phyloP scores from a whole-genome alignment of 2,797 vertebrate species.

The Pantherophis vulpinus region DNA sequence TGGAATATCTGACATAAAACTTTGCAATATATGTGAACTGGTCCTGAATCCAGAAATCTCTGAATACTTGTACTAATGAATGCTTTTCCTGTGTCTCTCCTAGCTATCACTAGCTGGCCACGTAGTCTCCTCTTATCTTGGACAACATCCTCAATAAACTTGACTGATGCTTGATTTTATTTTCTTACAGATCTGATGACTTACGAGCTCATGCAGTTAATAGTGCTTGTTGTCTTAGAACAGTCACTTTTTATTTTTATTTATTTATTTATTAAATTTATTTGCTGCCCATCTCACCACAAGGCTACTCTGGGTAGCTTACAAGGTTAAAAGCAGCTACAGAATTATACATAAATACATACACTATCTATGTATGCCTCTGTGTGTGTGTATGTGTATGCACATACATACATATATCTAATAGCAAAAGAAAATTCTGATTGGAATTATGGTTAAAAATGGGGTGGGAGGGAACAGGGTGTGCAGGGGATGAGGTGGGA shows the following conservation, averaged over 20 bases:
- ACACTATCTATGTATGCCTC: not conserved
- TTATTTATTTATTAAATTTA: not conserved
- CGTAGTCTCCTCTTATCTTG: not conserved
- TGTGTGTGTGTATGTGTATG: too few species aligned
- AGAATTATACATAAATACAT: not conserved
- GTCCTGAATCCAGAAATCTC: not conserved
- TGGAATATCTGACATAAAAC: conserved; percentile 24
- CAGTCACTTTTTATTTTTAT: not conserved
- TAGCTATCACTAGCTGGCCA: not conserved
- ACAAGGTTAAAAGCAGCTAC: not conserved
- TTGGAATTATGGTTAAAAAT: not conserved
- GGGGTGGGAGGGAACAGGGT: not conserved
- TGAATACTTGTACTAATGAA: not conserved
- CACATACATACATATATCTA: too few species aligned
- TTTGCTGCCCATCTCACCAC: not conserved
- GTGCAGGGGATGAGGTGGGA: not conserved
- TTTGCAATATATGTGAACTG: not conserved
- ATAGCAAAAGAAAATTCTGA: too few species aligned
- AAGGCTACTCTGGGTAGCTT: not conserved
- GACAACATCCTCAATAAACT: not conserved
- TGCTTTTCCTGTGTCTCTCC: not conserved
- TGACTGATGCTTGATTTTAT: not conserved
- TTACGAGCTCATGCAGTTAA: not conserved
- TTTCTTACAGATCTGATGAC: not conserved
- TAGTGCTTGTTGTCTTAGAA: not conserved